These are phyloP conservation scores for Alethe diademata DNA, from an alignment of 2,113 vertebrate genomes.

Conservation along the genomic window DNA sequence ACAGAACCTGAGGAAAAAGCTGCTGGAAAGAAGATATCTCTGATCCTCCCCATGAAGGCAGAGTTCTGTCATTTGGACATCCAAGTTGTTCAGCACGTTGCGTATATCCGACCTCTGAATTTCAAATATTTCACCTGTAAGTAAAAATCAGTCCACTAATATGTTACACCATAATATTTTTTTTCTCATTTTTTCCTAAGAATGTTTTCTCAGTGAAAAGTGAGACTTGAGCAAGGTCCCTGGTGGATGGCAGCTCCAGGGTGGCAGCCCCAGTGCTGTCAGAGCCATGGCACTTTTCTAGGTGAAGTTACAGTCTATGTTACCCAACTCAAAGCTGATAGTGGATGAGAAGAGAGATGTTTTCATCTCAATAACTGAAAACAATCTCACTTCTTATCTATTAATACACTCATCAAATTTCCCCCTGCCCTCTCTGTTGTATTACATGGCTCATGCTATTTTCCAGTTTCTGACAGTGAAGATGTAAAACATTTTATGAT, in stretches of 20 bases:
- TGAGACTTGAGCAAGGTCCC: background rate
- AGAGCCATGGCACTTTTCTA: background rate
- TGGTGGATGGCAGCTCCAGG: accelerated
- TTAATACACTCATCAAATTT: background rate
- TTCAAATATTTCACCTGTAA: background rate
- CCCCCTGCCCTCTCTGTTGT: background rate
- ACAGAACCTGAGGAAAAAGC: background rate
- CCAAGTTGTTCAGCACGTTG: accelerated
- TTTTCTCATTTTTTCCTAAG: background rate
- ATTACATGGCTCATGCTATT: background rate
- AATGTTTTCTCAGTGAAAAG: background rate
- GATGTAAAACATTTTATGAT: background rate
- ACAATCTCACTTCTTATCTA: background rate
- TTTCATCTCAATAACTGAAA: background rate
- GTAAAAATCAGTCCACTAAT: background rate
- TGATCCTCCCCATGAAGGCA: background rate
- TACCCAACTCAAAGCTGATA: background rate
- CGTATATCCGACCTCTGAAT: background rate
- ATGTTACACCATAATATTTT: background rate
- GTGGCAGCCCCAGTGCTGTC: background rate
- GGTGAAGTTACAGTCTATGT: background rate
- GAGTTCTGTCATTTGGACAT: background rate
- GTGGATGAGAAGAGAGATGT: background rate
- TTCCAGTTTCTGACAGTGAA: background rate
- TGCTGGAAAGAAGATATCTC: background rate